Evolutionary conservation across 2,888 invertebrate species (phyloP).

Genomic region (Griposia aprilina): DNA sequence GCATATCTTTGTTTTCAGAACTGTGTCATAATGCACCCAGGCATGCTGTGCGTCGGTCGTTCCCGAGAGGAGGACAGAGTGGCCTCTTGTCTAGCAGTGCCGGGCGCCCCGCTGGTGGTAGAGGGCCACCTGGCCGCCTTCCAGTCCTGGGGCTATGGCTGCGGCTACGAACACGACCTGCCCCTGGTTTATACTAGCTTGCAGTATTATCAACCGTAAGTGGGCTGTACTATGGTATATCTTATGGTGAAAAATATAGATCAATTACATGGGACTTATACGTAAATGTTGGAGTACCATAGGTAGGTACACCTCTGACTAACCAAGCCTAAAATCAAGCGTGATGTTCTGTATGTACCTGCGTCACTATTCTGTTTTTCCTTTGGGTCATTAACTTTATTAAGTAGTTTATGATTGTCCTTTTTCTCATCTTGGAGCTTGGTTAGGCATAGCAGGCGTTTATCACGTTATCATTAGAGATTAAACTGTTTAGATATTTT

Average conservation of each 20-base stretch:
- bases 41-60: conserved; percentile 80
- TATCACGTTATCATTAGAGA: too few species aligned
- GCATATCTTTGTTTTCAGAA: conserved; percentile 69
- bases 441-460: too few species aligned
- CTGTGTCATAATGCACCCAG: conserved; percentile 64
- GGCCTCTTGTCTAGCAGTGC: conserved; percentile 80
- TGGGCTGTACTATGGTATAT: conserved; percentile 5
- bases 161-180: conserved; percentile 80
- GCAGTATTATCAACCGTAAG: conserved; percentile 73
- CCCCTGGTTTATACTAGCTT: conserved; percentile 81
- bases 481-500: not conserved
- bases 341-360: not conserved
- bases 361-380: not conserved
- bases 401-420: not conserved
- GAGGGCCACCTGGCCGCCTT: conserved; percentile 75
- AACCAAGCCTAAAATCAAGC: too few species aligned
- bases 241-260: not conserved
- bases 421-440: not conserved
- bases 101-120: conserved; percentile 83
- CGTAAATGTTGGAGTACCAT: too few species aligned
- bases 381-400: too few species aligned
- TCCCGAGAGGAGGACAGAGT: conserved; percentile 73
- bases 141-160: conserved; percentile 86
- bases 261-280: too few species aligned
- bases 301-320: too few species aligned